A percentile compares a stretch with the other conserved stretches of the same genome.
Conservation (phyloP, 2,888 invertebrate species). For the Bembecia ichneumoniformis region DNA sequence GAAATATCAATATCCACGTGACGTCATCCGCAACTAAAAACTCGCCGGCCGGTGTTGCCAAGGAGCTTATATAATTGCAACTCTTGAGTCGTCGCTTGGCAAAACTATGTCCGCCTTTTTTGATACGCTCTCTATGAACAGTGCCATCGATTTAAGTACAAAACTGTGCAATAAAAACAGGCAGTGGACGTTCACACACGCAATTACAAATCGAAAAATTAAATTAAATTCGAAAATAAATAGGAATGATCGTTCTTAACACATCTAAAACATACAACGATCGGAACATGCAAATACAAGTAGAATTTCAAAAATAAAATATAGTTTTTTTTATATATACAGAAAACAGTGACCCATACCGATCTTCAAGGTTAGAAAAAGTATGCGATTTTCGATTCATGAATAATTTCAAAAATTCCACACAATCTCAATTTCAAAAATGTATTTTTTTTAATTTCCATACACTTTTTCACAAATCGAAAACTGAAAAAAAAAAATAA, state of each 20-base stretch:
- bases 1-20: too few species aligned
- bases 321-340: background rate
- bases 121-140: background rate
- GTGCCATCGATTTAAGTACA: slow-evolving; percentile 18
- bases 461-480: too few species aligned
- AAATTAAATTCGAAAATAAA: slow-evolving; percentile 53
- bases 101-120: too few species aligned
- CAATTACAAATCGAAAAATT: slow-evolving; percentile 10
- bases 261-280: slow-evolving; percentile 27
- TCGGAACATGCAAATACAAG: slow-evolving; percentile 35
- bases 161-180: slow-evolving; percentile 25
- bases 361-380: background rate
- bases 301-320: background rate
- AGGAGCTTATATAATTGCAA: too few species aligned
- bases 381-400: background rate
- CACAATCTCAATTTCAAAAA: too few species aligned
- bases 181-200: slow-evolving; percentile 24
- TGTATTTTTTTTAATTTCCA: too few species aligned
- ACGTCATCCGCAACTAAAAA: too few species aligned
- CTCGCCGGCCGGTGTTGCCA: too few species aligned
- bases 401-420: background rate
- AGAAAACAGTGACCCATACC: background rate
- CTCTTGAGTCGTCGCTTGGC: too few species aligned
- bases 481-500: too few species aligned
- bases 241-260: slow-evolving; percentile 50